Evolutionary conservation across 1,140 invertebrate species (phyloP), one percentile per base, ranked within the genome.

Genomic region (Bombus difficillimus): DNA sequence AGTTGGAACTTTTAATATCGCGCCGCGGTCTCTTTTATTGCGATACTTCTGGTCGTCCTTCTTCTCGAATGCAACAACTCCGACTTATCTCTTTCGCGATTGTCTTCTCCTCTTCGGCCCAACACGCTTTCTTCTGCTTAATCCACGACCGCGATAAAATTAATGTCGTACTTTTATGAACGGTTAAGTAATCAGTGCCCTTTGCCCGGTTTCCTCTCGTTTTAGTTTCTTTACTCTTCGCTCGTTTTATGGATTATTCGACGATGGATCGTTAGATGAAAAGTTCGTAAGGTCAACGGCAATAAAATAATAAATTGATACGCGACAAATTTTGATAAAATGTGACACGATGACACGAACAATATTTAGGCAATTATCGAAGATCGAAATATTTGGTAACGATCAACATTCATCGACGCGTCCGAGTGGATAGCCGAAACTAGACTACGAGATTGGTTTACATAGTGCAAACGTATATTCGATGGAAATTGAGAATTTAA

Each of bases 1-100:
- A 76, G 83, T 79, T 73, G 87, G 72, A 90, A 88, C 86, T 86
- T 90, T 90, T 90, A 90, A 90, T 88, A 85, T 88, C 79, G 79
- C 86, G 47, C n/a, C 66, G 43, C 74, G 89, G 83, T 90, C 85
- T 86, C 79, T 72, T 89, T 90, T 90, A 90, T 89, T 89, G 88
- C 86, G 66, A 86, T 74, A 79, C 74, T 74, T 79, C 41, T 39
- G 41, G 68, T 81, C 85, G 73, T 87, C 47, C 71, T 73, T 87
- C 71, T 77, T 57, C 73, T 43, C 66, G 47, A 83, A 85, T 74
- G 53, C 84, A 75, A 86, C 75, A 64, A 64, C 84, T 34, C 47
- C 66, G 66, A 64, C 64, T 79, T 53, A 64, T 77, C 75, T 64
- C 47, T 75, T 68, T 66, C 74, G 69, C 68, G 68, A 47, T 34